Conservation (phyloP, 92 coral and sea anemone species). For the Phenganax subtilis region DNA sequence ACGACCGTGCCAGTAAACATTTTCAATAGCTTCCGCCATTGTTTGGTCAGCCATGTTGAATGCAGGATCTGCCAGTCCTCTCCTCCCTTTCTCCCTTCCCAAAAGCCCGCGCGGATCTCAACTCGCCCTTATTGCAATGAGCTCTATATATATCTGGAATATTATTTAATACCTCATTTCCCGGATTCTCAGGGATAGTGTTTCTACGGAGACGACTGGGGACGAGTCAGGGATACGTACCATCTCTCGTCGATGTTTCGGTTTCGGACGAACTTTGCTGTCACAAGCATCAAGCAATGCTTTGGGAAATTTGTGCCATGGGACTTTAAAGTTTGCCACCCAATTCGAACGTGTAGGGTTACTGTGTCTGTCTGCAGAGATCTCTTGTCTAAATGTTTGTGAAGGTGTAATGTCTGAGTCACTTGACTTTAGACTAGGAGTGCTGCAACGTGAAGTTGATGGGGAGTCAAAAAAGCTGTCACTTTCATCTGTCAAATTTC, state of each 20-base stretch:
- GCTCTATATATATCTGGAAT: too few species aligned
- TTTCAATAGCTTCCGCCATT: too few species aligned
- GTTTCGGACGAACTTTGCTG: conserved; percentile 1
- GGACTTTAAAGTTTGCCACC: conserved; percentile 1
- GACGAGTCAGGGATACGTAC: conserved; percentile 15
- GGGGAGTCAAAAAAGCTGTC: not conserved
- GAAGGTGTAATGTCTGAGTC: not conserved
- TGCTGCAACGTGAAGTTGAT: conserved; percentile 13
- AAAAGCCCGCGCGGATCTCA: too few species aligned
- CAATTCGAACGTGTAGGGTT: not conserved
- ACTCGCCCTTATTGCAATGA: too few species aligned
- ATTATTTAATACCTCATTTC: too few species aligned
- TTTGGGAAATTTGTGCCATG: conserved; percentile 25
- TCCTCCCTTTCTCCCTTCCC: too few species aligned
- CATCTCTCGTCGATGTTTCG: conserved; percentile 26
- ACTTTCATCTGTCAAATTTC: conserved; percentile 19
- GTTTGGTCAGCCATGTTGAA: too few species aligned
- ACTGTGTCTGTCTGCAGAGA: not conserved
- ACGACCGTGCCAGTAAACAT: too few species aligned
- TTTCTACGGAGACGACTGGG: too few species aligned
- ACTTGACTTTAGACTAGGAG: not conserved
- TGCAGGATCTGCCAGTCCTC: too few species aligned
- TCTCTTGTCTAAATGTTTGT: not conserved
- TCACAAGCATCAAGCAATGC: conserved; percentile 22
- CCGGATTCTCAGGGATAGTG: too few species aligned